Evolutionary conservation across 2,113 vertebrate species (phyloP).

Genomic region (Cinclus cinclus): DNA sequence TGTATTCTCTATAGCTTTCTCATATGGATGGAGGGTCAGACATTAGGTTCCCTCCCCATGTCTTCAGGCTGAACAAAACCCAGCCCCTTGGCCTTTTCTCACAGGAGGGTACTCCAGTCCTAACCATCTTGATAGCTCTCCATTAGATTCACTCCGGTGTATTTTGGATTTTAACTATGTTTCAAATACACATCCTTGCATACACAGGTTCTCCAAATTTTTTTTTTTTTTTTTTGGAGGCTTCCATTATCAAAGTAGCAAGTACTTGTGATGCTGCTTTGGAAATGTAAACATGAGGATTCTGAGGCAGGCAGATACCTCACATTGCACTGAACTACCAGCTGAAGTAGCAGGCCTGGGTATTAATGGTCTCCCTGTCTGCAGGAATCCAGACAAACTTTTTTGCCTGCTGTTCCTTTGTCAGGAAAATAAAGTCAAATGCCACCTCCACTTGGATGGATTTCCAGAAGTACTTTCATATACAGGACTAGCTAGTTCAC

Average conservation of each 20-base stretch:
- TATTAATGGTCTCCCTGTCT: neutral
- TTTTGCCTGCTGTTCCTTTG: neutral
- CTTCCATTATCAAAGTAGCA: neutral
- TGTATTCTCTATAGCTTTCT: neutral
- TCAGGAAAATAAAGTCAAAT: neutral
- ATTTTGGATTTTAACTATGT: neutral
- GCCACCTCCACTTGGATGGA: neutral
- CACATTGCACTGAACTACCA: neutral
- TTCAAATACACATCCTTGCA: neutral
- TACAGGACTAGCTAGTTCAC: neutral
- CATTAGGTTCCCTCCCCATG: neutral
- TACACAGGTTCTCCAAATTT: neutral
- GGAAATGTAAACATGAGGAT: neutral
- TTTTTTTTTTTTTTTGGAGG: neutral
- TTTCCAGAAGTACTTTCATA: neutral
- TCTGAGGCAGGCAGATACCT: neutral
- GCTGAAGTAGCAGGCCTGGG: neutral
- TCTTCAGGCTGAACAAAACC: neutral
- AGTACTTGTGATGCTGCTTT: neutral
- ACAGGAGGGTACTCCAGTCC: neutral
- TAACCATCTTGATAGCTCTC: neutral
- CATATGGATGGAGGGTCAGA: accelerated
- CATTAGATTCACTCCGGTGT: accelerated
- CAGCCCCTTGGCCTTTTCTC: neutral
- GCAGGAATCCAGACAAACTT: neutral